Evolutionary conservation across 2,888 invertebrate species (phyloP), one percentile per base, ranked within the genome.

Genomic region (Perdita meconis): DNA sequence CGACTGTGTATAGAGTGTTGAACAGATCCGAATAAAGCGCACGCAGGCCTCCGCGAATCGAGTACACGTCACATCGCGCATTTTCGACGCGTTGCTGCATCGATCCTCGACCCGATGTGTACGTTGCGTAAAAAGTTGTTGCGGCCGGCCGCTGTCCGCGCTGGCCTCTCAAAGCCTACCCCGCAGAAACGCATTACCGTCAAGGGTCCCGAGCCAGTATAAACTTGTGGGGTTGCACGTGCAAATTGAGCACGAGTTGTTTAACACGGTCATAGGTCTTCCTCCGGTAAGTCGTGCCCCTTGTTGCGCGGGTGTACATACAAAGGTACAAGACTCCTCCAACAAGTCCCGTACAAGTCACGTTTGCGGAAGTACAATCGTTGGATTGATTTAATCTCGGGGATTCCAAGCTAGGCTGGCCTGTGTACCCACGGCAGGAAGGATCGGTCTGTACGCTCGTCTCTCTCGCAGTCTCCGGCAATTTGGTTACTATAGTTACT

Each of bases 191-290:
- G 64, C 81, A 83, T 85, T 85, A 85, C 82, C 81, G 82, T 85
- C 83, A 81, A 85, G 77, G 83, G 83, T 80, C 85, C 85, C n/a
- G n/a, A 85, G 72, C 75, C 71, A 78, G 83, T 83, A 85, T 85
- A 85, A 85, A 85, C 81, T 85, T 83, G 69, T 74, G 83, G 82
- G 85, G 85, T 85, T 80, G 83, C 85, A 75, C 81, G 83, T 84
- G 84, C 83, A 85, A 85, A 85, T 85, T 85, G 85, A 83, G 85
- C 85, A 82, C 85, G 83, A 85, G 83, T 85, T 85, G 85, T 85
- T 85, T 85, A 85, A 85, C 85, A 85, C 79, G 82, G 69, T 82
- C 83, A 74, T 83, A 82, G 84, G 76, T 74, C 73, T 75, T 84
- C 67, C 82, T 61, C 67, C 47, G 47, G 73, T 74, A 81, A 82